Evolutionary conservation across 2,797 vertebrate species (phyloP).

Genomic region (Salarias fasciatus): DNA sequence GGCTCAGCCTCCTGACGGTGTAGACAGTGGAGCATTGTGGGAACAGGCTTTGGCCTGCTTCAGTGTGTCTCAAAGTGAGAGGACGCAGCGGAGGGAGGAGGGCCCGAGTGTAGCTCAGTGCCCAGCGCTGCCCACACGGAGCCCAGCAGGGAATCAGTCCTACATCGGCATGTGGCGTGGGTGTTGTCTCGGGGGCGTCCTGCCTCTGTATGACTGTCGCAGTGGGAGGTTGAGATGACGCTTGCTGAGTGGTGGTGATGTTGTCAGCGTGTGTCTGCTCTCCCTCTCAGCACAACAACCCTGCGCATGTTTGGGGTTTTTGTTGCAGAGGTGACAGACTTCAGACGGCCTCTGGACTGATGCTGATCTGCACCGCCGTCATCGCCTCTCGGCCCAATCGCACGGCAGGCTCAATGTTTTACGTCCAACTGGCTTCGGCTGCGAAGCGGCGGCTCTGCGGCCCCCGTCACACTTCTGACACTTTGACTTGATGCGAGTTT

Average conservation of each 20-base stretch:
- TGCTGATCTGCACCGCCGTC: slow-evolving; percentile 52
- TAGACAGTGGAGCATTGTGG: slow-evolving; percentile 45
- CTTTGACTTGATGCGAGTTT: no score
- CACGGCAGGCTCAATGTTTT: background rate
- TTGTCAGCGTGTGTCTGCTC: slow-evolving; percentile 71
- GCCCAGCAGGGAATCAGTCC: slow-evolving; percentile 73
- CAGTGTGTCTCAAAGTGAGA: slow-evolving; percentile 49
- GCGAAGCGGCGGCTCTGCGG: no score
- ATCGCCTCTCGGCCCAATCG: slow-evolving; percentile 10
- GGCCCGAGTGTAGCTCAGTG: slow-evolving; percentile 76
- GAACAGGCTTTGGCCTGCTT: slow-evolving; percentile 58
- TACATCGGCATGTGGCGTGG: slow-evolving; percentile 68
- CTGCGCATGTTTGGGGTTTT: slow-evolving; percentile 24
- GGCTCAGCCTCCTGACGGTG: slow-evolving; percentile 65
- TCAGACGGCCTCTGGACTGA: slow-evolving; percentile 35
- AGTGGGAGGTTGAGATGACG: slow-evolving; percentile 63
- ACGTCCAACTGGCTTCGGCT: no score
- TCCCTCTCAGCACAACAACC: slow-evolving; percentile 45
- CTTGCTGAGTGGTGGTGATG: slow-evolving; percentile 57
- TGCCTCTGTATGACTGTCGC: slow-evolving; percentile 67
- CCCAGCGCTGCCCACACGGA: slow-evolving; percentile 55
- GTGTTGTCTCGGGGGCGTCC: slow-evolving; percentile 56
- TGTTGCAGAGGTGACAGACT: slow-evolving; percentile 27
- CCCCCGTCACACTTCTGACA: no score
- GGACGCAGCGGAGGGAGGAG: slow-evolving; percentile 33